These are phyloP conservation scores for Threskiornis aethiopicus DNA, from an alignment of 2,797 vertebrate species.

Conservation along the genomic window DNA sequence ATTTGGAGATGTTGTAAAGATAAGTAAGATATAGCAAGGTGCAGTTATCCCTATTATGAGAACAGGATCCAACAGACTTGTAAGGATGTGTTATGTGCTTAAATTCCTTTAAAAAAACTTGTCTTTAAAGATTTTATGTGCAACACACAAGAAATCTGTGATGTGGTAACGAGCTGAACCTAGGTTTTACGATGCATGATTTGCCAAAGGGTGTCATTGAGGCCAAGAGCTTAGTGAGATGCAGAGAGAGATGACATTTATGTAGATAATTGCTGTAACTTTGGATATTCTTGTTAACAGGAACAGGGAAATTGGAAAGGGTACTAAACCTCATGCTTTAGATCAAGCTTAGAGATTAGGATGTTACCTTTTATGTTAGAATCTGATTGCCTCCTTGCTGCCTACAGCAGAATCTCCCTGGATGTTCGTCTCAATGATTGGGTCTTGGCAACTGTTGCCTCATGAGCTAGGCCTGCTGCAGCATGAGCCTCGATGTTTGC, in stretches of 20 bases:
- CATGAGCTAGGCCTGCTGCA: neutral
- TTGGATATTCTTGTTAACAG: neutral
- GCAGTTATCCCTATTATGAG: neutral
- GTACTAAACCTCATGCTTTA: neutral
- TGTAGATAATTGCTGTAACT: neutral
- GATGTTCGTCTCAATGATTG: rapidly evolving
- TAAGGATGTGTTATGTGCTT: neutral
- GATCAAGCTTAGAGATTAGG: neutral
- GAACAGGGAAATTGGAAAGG: neutral
- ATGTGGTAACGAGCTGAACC: neutral
- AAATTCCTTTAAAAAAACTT: neutral
- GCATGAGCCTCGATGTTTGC: neutral
- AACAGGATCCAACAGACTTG: neutral
- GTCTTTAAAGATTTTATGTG: neutral
- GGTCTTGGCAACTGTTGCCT: neutral
- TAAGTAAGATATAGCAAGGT: neutral
- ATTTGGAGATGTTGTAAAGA: neutral
- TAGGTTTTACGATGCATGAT: neutral
- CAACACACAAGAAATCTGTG: neutral
- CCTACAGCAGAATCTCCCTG: neutral
- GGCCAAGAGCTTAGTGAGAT: neutral
- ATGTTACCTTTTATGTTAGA: neutral
- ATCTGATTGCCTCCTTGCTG: neutral
- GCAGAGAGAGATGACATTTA: neutral
- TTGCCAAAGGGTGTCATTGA: neutral